A percentile compares a stretch with the other conserved stretches of the same genome.
Evolutionary conservation across 2,888 invertebrate genomes (phyloP).

Genomic region (Bembecia ichneumoniformis): DNA sequence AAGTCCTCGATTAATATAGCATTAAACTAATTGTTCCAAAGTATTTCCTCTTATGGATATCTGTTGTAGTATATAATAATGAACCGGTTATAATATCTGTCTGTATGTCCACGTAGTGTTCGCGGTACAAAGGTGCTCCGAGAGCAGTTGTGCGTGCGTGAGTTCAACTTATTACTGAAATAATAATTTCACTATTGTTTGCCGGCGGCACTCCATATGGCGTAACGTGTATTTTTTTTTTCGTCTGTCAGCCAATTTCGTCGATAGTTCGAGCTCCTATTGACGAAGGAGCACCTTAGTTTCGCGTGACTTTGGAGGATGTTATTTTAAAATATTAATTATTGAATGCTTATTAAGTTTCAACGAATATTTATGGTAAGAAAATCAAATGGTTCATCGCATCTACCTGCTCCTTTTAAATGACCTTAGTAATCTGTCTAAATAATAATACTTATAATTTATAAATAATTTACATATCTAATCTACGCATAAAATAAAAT

Average conservation of each 20-base stretch:
- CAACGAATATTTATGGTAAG: no score
- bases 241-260: slow-evolving; percentile 46
- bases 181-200: slow-evolving; percentile 71
- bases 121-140: slow-evolving; percentile 23
- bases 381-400: no score
- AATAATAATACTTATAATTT: no score
- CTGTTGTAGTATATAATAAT: background rate
- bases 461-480: no score
- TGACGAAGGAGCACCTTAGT: background rate
- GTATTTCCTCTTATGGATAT: no score
- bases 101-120: background rate
- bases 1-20: no score
- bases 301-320: background rate
- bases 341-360: no score
- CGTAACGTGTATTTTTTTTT: slow-evolving; percentile 58
- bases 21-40: no score
- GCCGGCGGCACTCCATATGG: slow-evolving; percentile 65
- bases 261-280: slow-evolving; percentile 29
- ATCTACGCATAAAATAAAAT: no score
- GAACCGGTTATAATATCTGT: no score
- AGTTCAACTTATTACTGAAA: slow-evolving; percentile 61
- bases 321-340: background rate
- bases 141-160: slow-evolving; percentile 65
- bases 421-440: no score
- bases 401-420: no score